phyloP scores from a whole-genome alignment of 53 echinoderm and acorn worm genomes.

The Patiria pectinifera region DNA sequence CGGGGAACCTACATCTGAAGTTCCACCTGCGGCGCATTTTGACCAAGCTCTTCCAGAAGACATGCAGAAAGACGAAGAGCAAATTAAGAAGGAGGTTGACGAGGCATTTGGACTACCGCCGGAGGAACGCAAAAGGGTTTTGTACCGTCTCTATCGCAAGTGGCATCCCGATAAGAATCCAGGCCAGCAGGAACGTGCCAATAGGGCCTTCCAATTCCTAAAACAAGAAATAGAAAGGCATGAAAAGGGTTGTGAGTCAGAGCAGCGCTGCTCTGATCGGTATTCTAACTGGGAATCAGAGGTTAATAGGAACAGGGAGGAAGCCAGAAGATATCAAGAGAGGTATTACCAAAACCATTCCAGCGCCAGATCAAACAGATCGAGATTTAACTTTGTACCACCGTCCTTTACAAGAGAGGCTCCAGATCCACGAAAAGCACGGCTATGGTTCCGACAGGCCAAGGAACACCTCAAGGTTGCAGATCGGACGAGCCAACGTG shows the following conservation, averaged over 20 bases:
- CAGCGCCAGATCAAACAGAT: neutral
- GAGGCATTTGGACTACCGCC: conserved; percentile 54
- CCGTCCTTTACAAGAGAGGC: conserved; percentile 4
- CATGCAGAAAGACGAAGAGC: too few species aligned
- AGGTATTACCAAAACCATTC: too few species aligned
- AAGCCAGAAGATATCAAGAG: too few species aligned
- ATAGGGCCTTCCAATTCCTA: conserved; percentile 69
- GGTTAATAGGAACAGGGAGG: too few species aligned
- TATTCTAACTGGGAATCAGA: conserved; percentile 40
- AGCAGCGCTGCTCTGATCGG: neutral
- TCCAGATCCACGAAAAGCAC: too few species aligned
- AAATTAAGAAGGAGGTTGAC: neutral
- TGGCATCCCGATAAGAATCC: too few species aligned
- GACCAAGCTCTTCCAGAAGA: too few species aligned
- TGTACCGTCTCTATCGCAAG: neutral
- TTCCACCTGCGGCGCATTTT: too few species aligned
- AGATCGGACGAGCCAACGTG: neutral
- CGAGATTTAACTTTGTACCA: conserved; percentile 30
- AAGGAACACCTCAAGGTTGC: neutral
- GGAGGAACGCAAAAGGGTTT: conserved; percentile 64
- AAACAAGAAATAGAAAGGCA: neutral
- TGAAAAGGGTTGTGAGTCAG: neutral
- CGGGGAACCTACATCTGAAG: neutral
- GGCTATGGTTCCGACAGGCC: too few species aligned
- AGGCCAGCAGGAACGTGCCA: conserved; percentile 17